A percentile compares a stretch with the other conserved stretches of the same genome.
Evolutionary conservation across 1,140 invertebrate species (phyloP).

Genomic region (Euschistus heros): DNA sequence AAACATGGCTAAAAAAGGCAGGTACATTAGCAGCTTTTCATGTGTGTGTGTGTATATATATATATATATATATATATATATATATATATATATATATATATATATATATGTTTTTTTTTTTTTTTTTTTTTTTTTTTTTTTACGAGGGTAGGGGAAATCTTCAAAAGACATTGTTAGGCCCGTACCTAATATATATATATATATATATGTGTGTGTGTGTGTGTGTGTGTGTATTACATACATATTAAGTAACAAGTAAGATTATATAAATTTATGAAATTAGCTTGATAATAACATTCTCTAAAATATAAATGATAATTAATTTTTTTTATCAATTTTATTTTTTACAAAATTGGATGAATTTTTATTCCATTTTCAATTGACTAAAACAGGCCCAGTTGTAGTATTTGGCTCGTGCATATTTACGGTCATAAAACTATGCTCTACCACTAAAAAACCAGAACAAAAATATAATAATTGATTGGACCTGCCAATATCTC

Average conservation of each 20-base stretch:
- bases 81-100: no score
- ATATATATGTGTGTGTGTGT: no score
- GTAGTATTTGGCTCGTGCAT: constrained; percentile 10
- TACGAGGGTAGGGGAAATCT: no score
- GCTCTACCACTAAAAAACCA: neutral
- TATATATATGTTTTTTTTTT: no score
- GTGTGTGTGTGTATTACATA: neutral
- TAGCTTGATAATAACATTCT: neutral
- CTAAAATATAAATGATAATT: neutral
- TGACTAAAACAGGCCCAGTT: constrained; percentile 12
- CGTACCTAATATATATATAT: no score
- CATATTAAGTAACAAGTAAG: neutral
- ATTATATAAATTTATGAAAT: neutral
- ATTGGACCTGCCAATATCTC: constrained; percentile 14
- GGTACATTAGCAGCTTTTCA: neutral
- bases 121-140: no score
- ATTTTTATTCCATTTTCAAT: neutral
- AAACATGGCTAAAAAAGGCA: constrained; percentile 1
- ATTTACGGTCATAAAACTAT: neutral
- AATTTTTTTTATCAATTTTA: neutral
- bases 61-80: no score
- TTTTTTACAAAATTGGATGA: neutral
- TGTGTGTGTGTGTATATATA: no score
- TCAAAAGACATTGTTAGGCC: no score
- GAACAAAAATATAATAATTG: neutral